Evolutionary conservation across 1,140 invertebrate species (phyloP).

Genomic region (Drosophila lini): DNA sequence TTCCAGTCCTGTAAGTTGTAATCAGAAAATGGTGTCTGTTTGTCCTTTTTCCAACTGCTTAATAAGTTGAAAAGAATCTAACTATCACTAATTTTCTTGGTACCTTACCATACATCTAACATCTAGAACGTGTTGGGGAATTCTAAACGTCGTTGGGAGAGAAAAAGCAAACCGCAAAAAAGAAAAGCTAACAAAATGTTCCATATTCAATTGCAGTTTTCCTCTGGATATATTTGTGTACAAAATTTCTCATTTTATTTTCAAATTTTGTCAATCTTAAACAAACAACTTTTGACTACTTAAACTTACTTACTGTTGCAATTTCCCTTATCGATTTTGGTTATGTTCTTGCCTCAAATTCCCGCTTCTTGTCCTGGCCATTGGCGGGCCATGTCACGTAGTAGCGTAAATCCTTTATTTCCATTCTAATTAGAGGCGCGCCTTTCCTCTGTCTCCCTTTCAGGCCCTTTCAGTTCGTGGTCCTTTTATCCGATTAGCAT

Average conservation of each 20-base stretch:
- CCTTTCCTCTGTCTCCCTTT: not conserved
- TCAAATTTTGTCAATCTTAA: not conserved
- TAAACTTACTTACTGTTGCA: constrained; percentile 11
- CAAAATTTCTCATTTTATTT: not conserved
- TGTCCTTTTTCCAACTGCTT: not conserved
- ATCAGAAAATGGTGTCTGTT: not conserved
- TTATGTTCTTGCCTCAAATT: not conserved
- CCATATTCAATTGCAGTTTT: no score
- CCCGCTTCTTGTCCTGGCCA: not conserved
- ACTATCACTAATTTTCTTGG: no score
- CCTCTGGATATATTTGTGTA: not conserved
- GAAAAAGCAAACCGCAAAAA: no score
- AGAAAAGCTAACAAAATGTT: no score
- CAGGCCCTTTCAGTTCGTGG: constrained; percentile 5
- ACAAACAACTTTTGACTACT: not conserved
- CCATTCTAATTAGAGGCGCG: constrained; percentile 66
- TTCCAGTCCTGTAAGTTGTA: constrained; percentile 13
- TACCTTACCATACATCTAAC: no score
- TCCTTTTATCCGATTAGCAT: constrained; percentile 58
- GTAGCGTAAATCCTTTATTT: constrained; percentile 70
- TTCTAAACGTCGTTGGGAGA: no score
- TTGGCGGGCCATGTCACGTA: constrained; percentile 61
- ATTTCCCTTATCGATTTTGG: constrained; percentile 39
- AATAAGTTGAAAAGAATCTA: no score
- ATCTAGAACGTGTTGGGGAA: no score